Base-by-base conservation (phyloP, 2,888 invertebrate species). In the Gnatocerus cornutus region DNA sequence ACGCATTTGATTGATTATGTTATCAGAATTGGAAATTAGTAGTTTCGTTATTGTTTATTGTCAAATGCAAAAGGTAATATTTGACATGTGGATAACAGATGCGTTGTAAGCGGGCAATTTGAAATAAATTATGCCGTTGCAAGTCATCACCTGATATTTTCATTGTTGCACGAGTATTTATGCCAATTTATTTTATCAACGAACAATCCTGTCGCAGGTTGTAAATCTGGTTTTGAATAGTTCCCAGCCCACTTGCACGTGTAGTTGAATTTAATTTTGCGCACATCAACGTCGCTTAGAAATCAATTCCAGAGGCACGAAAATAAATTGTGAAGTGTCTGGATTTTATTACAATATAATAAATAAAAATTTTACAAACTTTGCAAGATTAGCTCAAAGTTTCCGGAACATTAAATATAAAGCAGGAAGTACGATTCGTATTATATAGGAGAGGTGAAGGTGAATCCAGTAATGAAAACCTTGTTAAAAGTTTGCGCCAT, bases 401-500 rank as follows among this genome's bases (percentile, higher is more conserved):
- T 33, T 33, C 33, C 33, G 6, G 7, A 12, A 12, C 41, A 59
- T 50, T 75, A 75, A 77, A 78, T 79, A 76, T 73, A 74, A 73
- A 75, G 76, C 74, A 75, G 73, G 72, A 75, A 71, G 69, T 68
- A 43, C 71, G 29, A 27, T 41, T 14, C 45, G 75, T 70, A 78
- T 80, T 79, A 79, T 77, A 77, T 75, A 16, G 9, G 64, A 21
- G 69, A 78, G 77, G 76, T 72, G 66, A 72, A 78, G 80, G 78
- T 78, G 78, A 76, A 76, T 71, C 73, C 65, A 72, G 77, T 82
- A 82, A 83, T 83, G 80, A 82, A 83, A 83, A 82, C 79, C 80
- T 80, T 82, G 81, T 82, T 81, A 81, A 81, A 83, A 83, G 79
- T 83, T 83, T 81, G 74, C 77, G 69, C 77, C 80, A 80, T 81